Base-by-base conservation (phyloP, 2,797 vertebrate species). In the Smutsia temminckii region DNA sequence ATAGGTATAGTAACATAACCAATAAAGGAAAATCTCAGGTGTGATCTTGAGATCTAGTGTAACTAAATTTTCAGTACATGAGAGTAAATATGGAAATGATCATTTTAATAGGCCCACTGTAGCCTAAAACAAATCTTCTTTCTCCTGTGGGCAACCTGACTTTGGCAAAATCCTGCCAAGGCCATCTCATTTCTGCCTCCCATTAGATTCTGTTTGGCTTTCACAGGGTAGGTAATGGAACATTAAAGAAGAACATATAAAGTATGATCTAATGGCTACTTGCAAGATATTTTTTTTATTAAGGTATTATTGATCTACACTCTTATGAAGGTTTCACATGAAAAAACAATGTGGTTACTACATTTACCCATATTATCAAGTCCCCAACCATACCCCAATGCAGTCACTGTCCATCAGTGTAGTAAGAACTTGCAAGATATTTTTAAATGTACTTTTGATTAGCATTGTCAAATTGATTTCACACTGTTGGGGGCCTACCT, bases 381-480 rank as follows among this genome's bases (percentile, higher is more conserved):
- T 40, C 40, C 40, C 40, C 40, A 40, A 6, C 40, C 7, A 40
- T 40, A 40, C 40, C 6, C 6, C 40, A 40, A 40, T 40, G 40
- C 40, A 40, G 40, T 40, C 40, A 40, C 6, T 40, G 40, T 40
- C 40, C 40, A 40, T 7, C 40, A 40, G 40, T 40, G 40, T 40
- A 40, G 40, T 40, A 7, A 40, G 40, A 40, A 40, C 40, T 40
- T 40, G 40, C 40, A 40, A 40, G 40, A 40, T 40, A 42, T 27
- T 89, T 46, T 81, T 78, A 71, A 88, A 61, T 83, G 51, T 3
- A 59, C 14, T 95, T 91, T 85, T 93, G 86, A 87, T 95, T 90
- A 84, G 77, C 37, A 53, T 51, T 94, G 20, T 87, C 40, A 63
- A 69, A 90, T 64, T 34, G 64, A 91, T 25, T 88, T 95, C 72